Conservation (phyloP, 2,113 vertebrate genomes). For the Tauraco erythrolophus region DNA sequence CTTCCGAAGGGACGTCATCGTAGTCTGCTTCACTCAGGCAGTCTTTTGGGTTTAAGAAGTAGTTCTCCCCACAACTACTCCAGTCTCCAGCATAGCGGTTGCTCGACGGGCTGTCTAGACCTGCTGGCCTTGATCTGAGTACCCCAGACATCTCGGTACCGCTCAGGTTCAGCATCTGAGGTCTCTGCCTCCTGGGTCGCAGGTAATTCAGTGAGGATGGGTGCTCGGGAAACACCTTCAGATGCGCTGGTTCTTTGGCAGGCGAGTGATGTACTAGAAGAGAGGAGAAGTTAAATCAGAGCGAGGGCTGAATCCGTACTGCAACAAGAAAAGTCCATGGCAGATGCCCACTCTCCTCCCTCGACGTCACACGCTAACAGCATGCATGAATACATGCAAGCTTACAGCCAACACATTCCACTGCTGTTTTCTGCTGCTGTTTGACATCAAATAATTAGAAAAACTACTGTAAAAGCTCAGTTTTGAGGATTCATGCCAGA, state of each 20-base stretch:
- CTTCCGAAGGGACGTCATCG: constrained; percentile 87
- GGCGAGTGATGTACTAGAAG: constrained; percentile 80
- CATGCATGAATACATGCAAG: constrained; percentile 65
- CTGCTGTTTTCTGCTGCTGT: constrained; percentile 9
- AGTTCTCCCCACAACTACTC: constrained; percentile 90
- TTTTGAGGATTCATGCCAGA: constrained; percentile 63
- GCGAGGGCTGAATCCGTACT: background rate
- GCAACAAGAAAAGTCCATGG: background rate
- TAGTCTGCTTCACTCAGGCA: constrained; percentile 86
- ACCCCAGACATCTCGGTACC: constrained; percentile 79
- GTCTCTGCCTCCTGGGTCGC: constrained; percentile 88
- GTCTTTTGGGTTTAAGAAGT: constrained; percentile 76
- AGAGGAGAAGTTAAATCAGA: constrained; percentile 27
- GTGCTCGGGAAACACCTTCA: constrained; percentile 33
- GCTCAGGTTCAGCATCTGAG: constrained; percentile 88
- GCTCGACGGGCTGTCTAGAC: constrained; percentile 91
- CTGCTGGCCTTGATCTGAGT: constrained; percentile 84
- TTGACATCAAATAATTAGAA: constrained; percentile 36
- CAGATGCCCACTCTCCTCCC: background rate
- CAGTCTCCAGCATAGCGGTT: constrained; percentile 98
- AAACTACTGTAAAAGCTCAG: constrained; percentile 26
- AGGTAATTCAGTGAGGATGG: constrained; percentile 73
- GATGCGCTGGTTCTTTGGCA: constrained; percentile 70
- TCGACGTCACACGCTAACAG: background rate
- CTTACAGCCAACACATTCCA: constrained; percentile 53